Evolutionary conservation across 2,113 vertebrate genomes (phyloP), one percentile per base, ranked within the genome.

Genomic region (Eurypyga helias): DNA sequence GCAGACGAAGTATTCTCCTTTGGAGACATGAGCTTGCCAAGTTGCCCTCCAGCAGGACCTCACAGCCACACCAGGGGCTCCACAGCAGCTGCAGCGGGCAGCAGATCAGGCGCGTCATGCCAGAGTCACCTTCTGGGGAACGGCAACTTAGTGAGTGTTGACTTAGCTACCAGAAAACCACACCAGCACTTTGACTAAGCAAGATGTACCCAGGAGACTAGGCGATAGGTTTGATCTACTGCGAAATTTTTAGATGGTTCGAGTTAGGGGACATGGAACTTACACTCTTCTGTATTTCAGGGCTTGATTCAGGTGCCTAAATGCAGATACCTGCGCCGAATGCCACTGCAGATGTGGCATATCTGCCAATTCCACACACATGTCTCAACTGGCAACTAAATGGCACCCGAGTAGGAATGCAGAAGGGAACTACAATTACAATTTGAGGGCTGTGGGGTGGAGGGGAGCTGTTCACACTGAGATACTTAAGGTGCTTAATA

Each of bases 41-140:
- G 24, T 20, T 76, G 83, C 25, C 69, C 41, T 46, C 41, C 62
- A 60, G 41, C 5, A 83, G 67, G 38, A 66, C 16, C 51, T 54
- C 54, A 54, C 34, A 71, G 72, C 11, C n/a, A 2, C 1, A 48
- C 29, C 69, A 78, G 46, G 11, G 31, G 17, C 65, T 83, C 43
- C 51, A 41, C 1, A 43, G 65, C n/a, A n/a, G 23, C 38, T 61
- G 36, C 24, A 28, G 19, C 2, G 26, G 34, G 70, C 20, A 64
- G 45, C 64, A 77, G 51, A 54, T 6, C 9, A 70, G n/a, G 21
- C 6, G 0, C 0, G 0, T 20, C n/a, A 13, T 7, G 25, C 60
- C 76, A 49, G 33, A 45, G 38, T 6, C 72, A 70, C 55, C 24
- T 31, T 31, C 41, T 54, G 57, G 51, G 33, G 43, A 58, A 28